phyloP scores from a whole-genome alignment of 2,113 vertebrate species.

The Pontoporia blainvillei region DNA sequence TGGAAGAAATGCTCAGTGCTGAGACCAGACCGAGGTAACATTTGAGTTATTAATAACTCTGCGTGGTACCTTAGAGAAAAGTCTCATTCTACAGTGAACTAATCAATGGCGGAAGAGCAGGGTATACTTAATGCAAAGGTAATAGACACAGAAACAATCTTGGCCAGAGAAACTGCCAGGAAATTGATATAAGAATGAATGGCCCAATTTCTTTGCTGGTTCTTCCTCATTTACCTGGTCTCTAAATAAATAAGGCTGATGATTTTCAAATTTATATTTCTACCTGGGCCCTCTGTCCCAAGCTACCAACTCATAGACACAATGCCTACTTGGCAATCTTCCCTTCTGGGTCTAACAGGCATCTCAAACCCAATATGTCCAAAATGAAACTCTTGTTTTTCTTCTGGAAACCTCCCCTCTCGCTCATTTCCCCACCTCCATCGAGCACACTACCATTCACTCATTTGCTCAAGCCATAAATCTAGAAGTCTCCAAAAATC shows the following conservation, averaged over 20 bases:
- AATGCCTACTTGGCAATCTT: not conserved
- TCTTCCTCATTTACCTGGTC: not conserved
- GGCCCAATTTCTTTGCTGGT: not conserved
- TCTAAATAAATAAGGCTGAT: not conserved
- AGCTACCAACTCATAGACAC: not conserved
- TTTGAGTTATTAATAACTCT: not conserved
- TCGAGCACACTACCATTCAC: not conserved
- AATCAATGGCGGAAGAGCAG: not conserved
- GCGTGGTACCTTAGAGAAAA: not conserved
- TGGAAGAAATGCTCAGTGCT: not conserved
- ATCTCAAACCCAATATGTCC: not conserved
- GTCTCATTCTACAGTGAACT: not conserved
- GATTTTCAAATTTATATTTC: not conserved
- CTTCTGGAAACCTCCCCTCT: not conserved
- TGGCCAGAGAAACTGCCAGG: not conserved
- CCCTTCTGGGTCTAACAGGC: not conserved
- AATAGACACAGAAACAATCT: not conserved
- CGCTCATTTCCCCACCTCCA: accelerated
- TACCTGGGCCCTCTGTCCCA: too few species aligned
- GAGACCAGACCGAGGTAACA: not conserved
- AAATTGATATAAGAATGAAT: not conserved
- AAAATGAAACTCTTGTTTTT: not conserved
- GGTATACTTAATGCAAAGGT: not conserved
- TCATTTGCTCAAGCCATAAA: not conserved
- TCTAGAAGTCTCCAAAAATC: not conserved